These are phyloP conservation scores for Solea senegalensis DNA, from an alignment of 2,113 vertebrate genomes.

Conservation along the genomic window DNA sequence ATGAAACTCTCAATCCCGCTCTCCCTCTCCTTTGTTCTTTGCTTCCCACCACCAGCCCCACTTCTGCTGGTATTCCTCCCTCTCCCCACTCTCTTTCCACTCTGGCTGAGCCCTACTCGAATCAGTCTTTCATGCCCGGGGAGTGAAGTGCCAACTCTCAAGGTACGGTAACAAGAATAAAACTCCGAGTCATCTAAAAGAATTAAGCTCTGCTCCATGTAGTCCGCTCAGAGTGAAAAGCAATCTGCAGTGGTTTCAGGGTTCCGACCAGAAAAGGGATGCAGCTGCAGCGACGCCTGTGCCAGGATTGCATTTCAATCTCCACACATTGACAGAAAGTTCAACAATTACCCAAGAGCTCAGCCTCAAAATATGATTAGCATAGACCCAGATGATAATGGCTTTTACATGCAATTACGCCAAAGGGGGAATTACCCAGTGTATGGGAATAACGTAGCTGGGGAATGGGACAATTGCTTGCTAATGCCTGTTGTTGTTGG, in stretches of 20 bases:
- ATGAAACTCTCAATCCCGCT: slow-evolving; percentile 49
- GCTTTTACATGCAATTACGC: slow-evolving; percentile 75
- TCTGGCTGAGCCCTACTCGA: slow-evolving; percentile 31
- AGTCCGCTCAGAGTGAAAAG: slow-evolving; percentile 63
- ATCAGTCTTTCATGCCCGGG: slow-evolving; percentile 59
- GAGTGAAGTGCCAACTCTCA: slow-evolving; percentile 53
- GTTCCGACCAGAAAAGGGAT: slow-evolving; percentile 60
- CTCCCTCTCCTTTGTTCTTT: slow-evolving; percentile 42
- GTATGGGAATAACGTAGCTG: slow-evolving; percentile 63
- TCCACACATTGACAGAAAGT: slow-evolving; percentile 70
- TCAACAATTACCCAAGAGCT: slow-evolving; percentile 65
- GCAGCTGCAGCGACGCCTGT: slow-evolving; percentile 66
- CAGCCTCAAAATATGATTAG: slow-evolving; percentile 75
- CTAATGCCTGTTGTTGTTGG: slow-evolving; percentile 70
- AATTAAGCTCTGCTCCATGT: slow-evolving; percentile 35
- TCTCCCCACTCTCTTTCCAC: slow-evolving; percentile 27
- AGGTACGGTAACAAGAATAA: slow-evolving; percentile 64
- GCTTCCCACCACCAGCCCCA: slow-evolving; percentile 22
- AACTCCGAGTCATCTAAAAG: slow-evolving; percentile 53
- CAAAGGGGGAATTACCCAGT: slow-evolving; percentile 61
- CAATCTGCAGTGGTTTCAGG: slow-evolving; percentile 61
- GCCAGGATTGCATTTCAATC: slow-evolving; percentile 73
- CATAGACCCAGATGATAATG: slow-evolving; percentile 72
- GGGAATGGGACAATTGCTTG: slow-evolving; percentile 64
- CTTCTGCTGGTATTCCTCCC: slow-evolving; percentile 16